Base-by-base conservation (phyloP, 1,140 invertebrate species). In the Tetraneura akinire region DNA sequence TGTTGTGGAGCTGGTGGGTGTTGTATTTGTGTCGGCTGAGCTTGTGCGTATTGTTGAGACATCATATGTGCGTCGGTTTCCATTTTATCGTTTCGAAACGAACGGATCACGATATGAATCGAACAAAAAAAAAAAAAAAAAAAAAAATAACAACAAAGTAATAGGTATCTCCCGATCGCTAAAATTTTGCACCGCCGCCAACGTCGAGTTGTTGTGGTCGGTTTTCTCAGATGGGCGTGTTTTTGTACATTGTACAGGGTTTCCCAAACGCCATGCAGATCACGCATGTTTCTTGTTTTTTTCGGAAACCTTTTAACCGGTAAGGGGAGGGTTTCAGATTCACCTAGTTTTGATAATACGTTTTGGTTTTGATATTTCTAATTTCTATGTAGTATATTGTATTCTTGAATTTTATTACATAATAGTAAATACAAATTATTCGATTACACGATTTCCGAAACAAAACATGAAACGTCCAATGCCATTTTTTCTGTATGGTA, bases 61-160 rank as follows among this genome's bases (percentile, higher is more conserved):
- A 78, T 78, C 74, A 78, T 78, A 23, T 78, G 74, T 26, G 74
- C 74, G 21, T 78, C 74, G 32, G 74, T 78, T 26, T 78, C 74
- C 74, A 78, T 78, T n/a, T 23, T 14, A 45, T 10, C 11, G 29
- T 60, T 78, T 42, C n/a, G 8, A 37, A 57, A 74, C 13, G 32
- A 55, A 32, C 53, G 23, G 8, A 42, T 32, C 37, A n/a, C 64
- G 3, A 42, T 21, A 42, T 66, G 8, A 37, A 37, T 66, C n/a
- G 21, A 47, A 45, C n/a, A 16, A 47, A 26, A 9, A 57, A 1
- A 57, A 26, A 2, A 57, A 23, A 23, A 23, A 68, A n/a, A 42
- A 42, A 32, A 55, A 76, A 45, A 76, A 76, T 18, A 60, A 78
- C 49, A 42, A 60, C 21, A 26, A 76, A 57, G 23, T 18, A 76